These are phyloP conservation scores for Lerema accius DNA, from an alignment of 1,140 invertebrate species.

Conservation along the genomic window DNA sequence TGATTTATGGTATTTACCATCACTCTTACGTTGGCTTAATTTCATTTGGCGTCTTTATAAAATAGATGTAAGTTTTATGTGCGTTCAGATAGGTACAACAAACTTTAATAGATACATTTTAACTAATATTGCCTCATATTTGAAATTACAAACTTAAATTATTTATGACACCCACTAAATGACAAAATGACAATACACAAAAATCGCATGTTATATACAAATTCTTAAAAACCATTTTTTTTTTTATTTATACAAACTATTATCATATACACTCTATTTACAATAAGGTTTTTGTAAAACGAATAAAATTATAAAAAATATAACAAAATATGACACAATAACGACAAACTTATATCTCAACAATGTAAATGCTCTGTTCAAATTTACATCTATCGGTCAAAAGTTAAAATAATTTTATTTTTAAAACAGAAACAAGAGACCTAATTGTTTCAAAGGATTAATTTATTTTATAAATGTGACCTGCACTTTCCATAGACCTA, in stretches of 20 bases:
- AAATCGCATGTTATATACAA: neutral
- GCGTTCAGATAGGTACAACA: no score
- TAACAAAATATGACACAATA: neutral
- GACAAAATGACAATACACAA: neutral
- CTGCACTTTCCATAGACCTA: no score
- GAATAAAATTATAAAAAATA: neutral
- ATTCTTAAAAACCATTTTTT: neutral
- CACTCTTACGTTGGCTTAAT: no score
- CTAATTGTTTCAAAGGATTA: no score
- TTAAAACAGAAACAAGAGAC: no score
- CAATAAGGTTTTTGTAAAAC: neutral
- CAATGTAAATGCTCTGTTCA: neutral
- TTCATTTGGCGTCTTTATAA: no score
- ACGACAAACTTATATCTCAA: neutral
- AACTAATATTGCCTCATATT: no score
- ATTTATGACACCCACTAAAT: neutral
- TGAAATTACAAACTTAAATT: no score
- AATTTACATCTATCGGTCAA: neutral
- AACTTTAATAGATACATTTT: no score
- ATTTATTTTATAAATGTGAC: no score
- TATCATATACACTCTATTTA: neutral
- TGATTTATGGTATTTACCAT: no score
- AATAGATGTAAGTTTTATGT: no score
- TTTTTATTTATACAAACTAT: neutral
- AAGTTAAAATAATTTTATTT: neutral